These are phyloP conservation scores for Eupithecia subfuscata DNA, from an alignment of 2,888 invertebrate species.

Conservation along the genomic window DNA sequence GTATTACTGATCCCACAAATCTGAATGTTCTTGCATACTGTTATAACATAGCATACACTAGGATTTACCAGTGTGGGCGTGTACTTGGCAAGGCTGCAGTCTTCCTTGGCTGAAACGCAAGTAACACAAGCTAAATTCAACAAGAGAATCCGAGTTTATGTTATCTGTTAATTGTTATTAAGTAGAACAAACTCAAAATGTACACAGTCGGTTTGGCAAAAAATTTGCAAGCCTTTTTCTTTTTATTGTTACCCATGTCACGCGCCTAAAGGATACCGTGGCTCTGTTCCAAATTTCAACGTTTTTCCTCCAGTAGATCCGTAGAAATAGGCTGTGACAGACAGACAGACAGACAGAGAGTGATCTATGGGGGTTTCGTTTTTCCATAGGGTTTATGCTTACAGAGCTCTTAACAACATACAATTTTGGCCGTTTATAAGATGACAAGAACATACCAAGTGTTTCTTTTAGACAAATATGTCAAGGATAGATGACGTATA, in stretches of 20 bases:
- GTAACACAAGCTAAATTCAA: slow-evolving; percentile 1
- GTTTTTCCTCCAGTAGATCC: background rate
- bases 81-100: background rate
- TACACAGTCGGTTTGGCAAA: background rate
- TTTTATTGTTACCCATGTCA: background rate
- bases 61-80: background rate
- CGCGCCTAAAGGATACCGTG: background rate
- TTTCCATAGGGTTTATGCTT: background rate
- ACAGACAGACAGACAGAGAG: background rate
- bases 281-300: slow-evolving; percentile 9
- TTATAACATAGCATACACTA: background rate
- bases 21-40: background rate
- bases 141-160: background rate
- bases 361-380: background rate
- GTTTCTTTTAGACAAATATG: background rate
- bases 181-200: too few relatives aligned
- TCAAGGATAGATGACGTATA: background rate
- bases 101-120: background rate
- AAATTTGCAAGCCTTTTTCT: background rate
- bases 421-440: background rate
- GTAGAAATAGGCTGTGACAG: slow-evolving; percentile 2
- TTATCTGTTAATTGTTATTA: background rate
- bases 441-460: background rate
- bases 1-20: background rate
- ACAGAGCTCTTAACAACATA: background rate